Conservation (phyloP, 2,113 vertebrate genomes). For the Stercorarius parasiticus region DNA sequence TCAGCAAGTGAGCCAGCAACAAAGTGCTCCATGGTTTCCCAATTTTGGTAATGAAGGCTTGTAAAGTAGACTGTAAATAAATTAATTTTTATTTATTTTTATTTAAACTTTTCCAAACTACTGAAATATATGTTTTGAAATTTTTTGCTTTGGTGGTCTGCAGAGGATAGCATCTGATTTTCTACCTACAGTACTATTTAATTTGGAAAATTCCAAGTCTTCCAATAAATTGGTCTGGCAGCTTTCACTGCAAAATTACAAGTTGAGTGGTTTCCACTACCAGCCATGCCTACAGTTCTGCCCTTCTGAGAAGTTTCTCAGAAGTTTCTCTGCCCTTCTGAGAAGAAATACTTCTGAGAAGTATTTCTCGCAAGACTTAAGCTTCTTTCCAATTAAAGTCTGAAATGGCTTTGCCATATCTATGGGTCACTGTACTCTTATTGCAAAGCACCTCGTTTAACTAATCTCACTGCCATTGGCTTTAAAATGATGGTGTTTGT, state of each 20-base stretch:
- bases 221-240: conserved; percentile 20
- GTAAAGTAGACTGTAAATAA: conserved; percentile 25
- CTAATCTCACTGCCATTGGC: neutral
- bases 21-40: conserved; percentile 9
- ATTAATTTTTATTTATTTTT: conserved; percentile 34
- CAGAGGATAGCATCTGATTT: neutral
- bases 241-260: neutral
- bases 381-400: neutral
- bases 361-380: neutral
- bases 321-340: neutral
- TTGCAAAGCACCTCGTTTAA: neutral
- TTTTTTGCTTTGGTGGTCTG: neutral
- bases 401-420: neutral
- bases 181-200: neutral
- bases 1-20: neutral
- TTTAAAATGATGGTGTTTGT: neutral
- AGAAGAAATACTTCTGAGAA: neutral
- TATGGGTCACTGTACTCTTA: neutral
- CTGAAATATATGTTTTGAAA: conserved; percentile 33
- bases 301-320: neutral
- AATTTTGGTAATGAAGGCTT: conserved; percentile 1
- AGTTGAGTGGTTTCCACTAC: neutral
- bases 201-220: conserved; percentile 53
- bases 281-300: neutral
- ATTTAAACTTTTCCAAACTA: conserved; percentile 36